A percentile compares a stretch with the other conserved stretches of the same genome.
Evolutionary conservation across 2,113 vertebrate genomes (phyloP).

Genomic region (Anseranas semipalmata): DNA sequence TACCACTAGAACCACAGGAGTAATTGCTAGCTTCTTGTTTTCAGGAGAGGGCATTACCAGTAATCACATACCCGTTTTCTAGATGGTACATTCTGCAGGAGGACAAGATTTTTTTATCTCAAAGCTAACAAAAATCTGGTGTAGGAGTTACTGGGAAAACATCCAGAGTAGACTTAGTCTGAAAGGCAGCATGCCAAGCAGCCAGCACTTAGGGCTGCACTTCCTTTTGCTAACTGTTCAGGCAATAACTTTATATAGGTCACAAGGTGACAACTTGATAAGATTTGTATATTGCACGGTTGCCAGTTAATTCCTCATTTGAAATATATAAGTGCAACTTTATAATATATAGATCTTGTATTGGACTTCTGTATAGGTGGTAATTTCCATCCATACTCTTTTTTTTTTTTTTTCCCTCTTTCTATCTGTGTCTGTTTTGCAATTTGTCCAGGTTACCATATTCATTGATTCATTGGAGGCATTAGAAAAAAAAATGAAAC

Average conservation of each 20-base stretch:
- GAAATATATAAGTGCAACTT: not conserved
- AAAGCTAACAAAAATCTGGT: not conserved
- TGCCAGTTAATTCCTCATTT: not conserved
- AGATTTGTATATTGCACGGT: not conserved
- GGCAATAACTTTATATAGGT: not conserved
- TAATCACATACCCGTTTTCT: not conserved
- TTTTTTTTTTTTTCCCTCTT: not conserved
- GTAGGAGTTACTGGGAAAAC: not conserved
- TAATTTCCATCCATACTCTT: not conserved
- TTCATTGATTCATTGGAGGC: not conserved
- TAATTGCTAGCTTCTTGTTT: not conserved
- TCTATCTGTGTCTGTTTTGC: not conserved
- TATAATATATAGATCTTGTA: not conserved
- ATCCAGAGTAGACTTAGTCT: not conserved
- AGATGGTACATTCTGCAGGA: not conserved
- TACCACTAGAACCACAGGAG: not conserved
- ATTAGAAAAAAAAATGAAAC: not conserved
- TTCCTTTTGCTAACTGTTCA: not conserved
- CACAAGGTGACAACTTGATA: not conserved
- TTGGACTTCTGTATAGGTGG: not conserved
- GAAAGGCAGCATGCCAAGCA: not conserved
- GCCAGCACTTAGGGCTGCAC: not conserved
- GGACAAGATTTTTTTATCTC: not conserved
- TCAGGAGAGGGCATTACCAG: not conserved
- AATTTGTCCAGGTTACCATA: not conserved